Evolutionary conservation across 2,113 vertebrate genomes (phyloP), one percentile per base, ranked within the genome.

Genomic region (Melospiza georgiana): DNA sequence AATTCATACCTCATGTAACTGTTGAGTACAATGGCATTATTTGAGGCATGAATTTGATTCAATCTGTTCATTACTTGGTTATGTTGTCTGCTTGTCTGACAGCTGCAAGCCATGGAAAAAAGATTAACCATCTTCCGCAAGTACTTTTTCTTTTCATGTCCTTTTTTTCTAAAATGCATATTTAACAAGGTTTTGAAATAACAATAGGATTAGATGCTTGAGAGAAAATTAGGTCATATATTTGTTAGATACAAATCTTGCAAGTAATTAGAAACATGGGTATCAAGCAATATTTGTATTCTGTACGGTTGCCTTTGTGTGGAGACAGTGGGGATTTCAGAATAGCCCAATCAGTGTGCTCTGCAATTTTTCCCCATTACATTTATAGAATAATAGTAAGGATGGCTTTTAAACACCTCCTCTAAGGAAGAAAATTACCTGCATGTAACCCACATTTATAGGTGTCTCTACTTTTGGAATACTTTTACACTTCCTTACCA

Each of bases 211-310:
- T 77, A 92, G 92, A 87, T 84, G 68, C 52, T 92, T 77, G 73
- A 90, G 73, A 90, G 72, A 96, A 96, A 96, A 96, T 88, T 94
- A 96, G 94, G 93, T 97, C 93, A 78, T 95, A 88, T 94, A 94
- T 96, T 94, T 77, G 63, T 83, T 78, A 95, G 93, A 92, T 87
- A 87, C 57, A 93, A 90, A 94, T 93, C 93, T 92, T 14, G 1
- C 73, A 86, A 94, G 88, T 89, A 94, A 96, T 94, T 94, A 95
- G 92, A 92, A 95, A 81, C 88, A 72, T 35, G 72, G 85, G 73
- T 93, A 96, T 86, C 92, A 74, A 81, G 88, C 83, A 81, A 52
- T 92, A 90, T 96, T 93, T 93, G 92, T 92, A 93, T 93, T 95
- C 92, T 68, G 73, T 52, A 41, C 44, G 49, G 95, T 49, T 96